A percentile compares a stretch with the other conserved stretches of the same genome.
These are phyloP conservation scores for Gambelia wislizenii DNA, from an alignment of 2,797 vertebrate species.

Conservation along the genomic window DNA sequence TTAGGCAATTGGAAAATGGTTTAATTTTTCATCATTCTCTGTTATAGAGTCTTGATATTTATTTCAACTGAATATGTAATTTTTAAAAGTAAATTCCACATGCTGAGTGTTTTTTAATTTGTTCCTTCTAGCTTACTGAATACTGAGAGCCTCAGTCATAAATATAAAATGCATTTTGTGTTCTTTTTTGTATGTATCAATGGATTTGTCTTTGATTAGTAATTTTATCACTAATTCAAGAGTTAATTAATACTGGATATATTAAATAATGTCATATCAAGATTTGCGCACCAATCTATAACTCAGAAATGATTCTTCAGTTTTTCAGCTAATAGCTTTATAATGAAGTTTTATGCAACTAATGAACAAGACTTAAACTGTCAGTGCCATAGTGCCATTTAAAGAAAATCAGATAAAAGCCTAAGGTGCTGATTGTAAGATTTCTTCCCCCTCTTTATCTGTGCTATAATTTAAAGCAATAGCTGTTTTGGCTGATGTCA, in stretches of 20 bases:
- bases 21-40: slow-evolving; percentile 7
- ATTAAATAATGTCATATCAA: slow-evolving; percentile 41
- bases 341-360: background rate
- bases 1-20: slow-evolving; percentile 30
- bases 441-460: background rate
- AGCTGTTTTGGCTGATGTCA: background rate
- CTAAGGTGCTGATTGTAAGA: slow-evolving; percentile 26
- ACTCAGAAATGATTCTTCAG: background rate
- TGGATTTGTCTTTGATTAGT: slow-evolving; percentile 18
- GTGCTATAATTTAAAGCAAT: background rate
- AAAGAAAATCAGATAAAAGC: slow-evolving; percentile 32
- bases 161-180: slow-evolving; percentile 7
- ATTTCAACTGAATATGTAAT: background rate
- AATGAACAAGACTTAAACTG: background rate
- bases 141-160: slow-evolving; percentile 13
- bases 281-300: background rate
- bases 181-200: slow-evolving; percentile 21
- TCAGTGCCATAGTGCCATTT: slow-evolving; percentile 29
- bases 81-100: background rate
- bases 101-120: background rate
- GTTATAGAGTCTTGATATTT: background rate
- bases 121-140: background rate
- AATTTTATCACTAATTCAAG: slow-evolving; percentile 39
- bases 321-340: background rate
- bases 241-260: slow-evolving; percentile 39